phyloP scores from a whole-genome alignment of 1,140 invertebrate species.

The Pachyrhynchus sulphureomaculatus region DNA sequence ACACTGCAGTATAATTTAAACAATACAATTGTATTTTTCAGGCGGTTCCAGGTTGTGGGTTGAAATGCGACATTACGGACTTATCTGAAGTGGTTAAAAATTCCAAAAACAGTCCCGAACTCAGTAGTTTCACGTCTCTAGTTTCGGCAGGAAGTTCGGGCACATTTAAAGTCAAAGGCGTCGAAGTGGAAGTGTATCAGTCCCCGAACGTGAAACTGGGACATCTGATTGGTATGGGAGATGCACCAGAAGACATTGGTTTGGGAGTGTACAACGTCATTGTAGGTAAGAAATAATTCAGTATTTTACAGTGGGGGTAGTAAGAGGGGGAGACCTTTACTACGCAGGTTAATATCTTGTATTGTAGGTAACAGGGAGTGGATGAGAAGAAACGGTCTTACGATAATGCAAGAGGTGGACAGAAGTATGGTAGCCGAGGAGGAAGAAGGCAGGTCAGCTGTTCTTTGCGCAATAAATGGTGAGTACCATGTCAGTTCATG shows the following conservation, averaged over 20 bases:
- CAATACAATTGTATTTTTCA: no score
- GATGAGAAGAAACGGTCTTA: slow-evolving; percentile 88
- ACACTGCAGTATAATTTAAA: no score
- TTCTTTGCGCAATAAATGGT: slow-evolving; percentile 86
- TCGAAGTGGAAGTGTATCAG: slow-evolving; percentile 52
- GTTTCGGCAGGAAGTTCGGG: slow-evolving; percentile 47
- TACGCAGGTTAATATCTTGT: no score
- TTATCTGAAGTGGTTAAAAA: slow-evolving; percentile 58
- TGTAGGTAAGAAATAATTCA: slow-evolving; percentile 22
- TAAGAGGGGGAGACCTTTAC: background rate
- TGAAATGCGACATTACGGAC: slow-evolving; percentile 75
- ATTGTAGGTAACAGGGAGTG: slow-evolving; percentile 90
- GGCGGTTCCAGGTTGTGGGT: slow-evolving; percentile 89
- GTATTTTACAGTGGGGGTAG: background rate
- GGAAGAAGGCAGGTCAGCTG: slow-evolving; percentile 85
- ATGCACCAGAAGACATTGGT: slow-evolving; percentile 21
- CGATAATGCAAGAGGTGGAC: slow-evolving; percentile 74
- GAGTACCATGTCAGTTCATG: slow-evolving; percentile 30
- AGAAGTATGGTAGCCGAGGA: slow-evolving; percentile 80
- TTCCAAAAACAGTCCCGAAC: slow-evolving; percentile 54
- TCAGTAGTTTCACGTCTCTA: slow-evolving; percentile 37
- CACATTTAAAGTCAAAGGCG: slow-evolving; percentile 49
- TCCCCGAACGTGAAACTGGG: slow-evolving; percentile 53
- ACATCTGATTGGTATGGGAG: slow-evolving; percentile 51
- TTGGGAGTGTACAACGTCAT: slow-evolving; percentile 58